Conservation (phyloP, 2,797 vertebrate genomes). For the Lophotriccus pileatus region DNA sequence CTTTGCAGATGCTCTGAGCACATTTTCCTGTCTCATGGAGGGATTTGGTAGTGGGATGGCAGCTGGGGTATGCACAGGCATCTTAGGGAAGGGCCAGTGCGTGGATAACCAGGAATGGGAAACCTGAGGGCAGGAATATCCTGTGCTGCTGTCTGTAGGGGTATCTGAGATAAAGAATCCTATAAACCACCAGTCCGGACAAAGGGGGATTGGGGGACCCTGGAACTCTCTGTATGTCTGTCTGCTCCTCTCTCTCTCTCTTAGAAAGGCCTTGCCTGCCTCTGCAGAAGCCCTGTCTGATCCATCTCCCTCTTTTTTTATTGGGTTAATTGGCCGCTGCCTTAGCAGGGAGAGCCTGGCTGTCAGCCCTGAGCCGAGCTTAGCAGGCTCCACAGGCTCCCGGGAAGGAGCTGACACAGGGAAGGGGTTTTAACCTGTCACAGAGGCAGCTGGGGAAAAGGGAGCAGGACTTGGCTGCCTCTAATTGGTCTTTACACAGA, state of each 20-base stretch:
- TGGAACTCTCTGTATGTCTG: neutral
- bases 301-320: neutral
- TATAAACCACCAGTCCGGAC: neutral
- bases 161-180: neutral
- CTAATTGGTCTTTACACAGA: constrained; percentile 13
- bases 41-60: rapidly evolving
- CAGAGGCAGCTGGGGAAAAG: constrained; percentile 4
- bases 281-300: neutral
- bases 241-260: neutral
- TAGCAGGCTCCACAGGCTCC: neutral
- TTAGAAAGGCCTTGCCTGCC: neutral
- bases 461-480: neutral
- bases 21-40: neutral
- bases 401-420: neutral
- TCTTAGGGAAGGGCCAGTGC: neutral
- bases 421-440: constrained; percentile 54
- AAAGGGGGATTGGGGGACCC: neutral
- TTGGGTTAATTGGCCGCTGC: neutral
- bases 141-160: rapidly evolving
- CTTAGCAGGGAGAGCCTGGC: neutral
- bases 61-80: rapidly evolving
- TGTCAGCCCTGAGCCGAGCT: neutral
- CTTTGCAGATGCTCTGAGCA: neutral
- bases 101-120: neutral
- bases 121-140: neutral